Conservation (phyloP, 2,797 vertebrate genomes). For the Megaceryle alcyon region DNA sequence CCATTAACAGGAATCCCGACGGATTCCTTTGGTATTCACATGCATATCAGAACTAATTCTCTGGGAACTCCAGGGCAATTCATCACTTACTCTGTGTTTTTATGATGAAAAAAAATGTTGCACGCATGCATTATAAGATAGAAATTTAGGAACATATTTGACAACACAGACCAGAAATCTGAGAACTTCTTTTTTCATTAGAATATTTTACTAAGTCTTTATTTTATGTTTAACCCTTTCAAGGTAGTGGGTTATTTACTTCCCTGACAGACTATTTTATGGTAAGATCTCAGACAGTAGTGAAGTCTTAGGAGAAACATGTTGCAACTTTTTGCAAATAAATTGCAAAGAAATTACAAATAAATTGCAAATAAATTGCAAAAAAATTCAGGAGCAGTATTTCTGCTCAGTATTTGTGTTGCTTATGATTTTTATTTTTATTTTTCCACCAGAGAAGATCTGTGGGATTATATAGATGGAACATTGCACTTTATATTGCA, state of each 20-base stretch:
- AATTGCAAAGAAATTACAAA: not conserved
- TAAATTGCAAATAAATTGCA: not conserved
- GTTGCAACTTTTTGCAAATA: not conserved
- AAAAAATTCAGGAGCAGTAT: not conserved
- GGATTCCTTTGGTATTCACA: constrained; percentile 56
- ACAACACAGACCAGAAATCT: not conserved
- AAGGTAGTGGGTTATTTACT: not conserved
- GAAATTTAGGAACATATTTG: not conserved
- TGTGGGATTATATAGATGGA: not conserved
- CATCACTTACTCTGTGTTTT: constrained; percentile 37
- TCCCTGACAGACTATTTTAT: not conserved
- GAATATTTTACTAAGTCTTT: not conserved
- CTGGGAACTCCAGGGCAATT: constrained; percentile 55
- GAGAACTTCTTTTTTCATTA: constrained; percentile 13
- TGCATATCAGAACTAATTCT: constrained; percentile 60
- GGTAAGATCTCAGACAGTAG: not conserved
- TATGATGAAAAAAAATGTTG: constrained; percentile 42
- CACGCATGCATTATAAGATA: not conserved
- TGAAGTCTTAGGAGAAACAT: not conserved
- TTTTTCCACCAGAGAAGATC: not conserved
- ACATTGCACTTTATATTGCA: not conserved
- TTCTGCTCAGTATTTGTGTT: not conserved
- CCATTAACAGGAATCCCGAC: constrained; percentile 27
- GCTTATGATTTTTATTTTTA: not conserved
- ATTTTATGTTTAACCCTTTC: not conserved